A percentile compares a stretch with the other conserved stretches of the same genome.
phyloP scores from a whole-genome alignment of 2,113 vertebrate genomes.

The Bos javanicus region DNA sequence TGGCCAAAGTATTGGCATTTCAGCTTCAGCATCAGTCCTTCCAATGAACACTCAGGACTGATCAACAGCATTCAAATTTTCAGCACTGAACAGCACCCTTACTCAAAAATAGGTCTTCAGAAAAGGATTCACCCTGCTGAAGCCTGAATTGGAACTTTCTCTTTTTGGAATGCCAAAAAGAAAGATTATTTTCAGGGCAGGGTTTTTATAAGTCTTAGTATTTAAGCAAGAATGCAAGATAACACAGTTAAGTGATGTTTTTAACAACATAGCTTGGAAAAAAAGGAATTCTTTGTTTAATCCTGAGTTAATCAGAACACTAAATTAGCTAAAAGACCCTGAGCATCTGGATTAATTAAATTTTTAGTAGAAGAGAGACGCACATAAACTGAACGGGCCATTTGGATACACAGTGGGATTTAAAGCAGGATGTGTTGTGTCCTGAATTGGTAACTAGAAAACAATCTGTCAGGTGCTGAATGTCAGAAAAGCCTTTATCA shows the following conservation, averaged over 20 bases:
- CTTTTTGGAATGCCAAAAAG: background rate
- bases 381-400: background rate
- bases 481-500: background rate
- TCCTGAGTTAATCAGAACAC: constrained; percentile 3
- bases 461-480: background rate
- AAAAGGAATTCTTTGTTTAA: constrained; percentile 1
- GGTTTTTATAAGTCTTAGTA: background rate
- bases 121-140: background rate
- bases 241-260: background rate
- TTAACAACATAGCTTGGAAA: background rate
- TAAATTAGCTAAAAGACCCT: constrained; percentile 29
- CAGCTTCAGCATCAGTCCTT: background rate
- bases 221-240: background rate
- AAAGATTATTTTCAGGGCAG: background rate
- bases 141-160: background rate
- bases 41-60: background rate
- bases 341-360: constrained; percentile 55
- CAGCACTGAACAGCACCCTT: background rate
- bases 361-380: constrained; percentile 39
- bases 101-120: background rate
- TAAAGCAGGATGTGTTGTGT: background rate
- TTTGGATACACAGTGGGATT: constrained; percentile 20
- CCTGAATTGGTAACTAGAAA: constrained; percentile 26
- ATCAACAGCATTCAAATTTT: background rate
- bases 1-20: background rate